Evolutionary conservation across 2,888 invertebrate species (phyloP).

Genomic region (Craniophora ligustri): DNA sequence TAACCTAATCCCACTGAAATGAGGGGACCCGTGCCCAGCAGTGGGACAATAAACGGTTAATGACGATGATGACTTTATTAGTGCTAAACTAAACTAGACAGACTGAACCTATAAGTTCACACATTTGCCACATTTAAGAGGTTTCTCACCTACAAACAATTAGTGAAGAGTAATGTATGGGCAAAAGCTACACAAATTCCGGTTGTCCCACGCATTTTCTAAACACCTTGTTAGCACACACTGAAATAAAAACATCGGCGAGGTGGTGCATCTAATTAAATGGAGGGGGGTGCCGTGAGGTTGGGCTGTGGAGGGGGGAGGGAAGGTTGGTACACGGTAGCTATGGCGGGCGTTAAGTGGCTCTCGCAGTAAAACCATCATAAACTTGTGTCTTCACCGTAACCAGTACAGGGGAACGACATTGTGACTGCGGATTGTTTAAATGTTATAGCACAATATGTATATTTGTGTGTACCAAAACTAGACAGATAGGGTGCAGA

Average conservation of each 20-base stretch:
- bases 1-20: no score
- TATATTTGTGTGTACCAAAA: no score
- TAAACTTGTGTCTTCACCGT: constrained; percentile 82
- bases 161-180: constrained; percentile 7
- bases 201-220: constrained; percentile 46
- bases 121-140: no score
- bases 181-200: constrained; percentile 36
- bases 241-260: constrained; percentile 67
- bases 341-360: constrained; percentile 82
- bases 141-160: no score
- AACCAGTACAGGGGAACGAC: constrained; percentile 66
- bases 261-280: constrained; percentile 77
- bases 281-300: constrained; percentile 44
- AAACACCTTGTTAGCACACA: constrained; percentile 64
- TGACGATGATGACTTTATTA: background rate
- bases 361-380: constrained; percentile 85
- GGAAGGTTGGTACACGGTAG: constrained; percentile 71
- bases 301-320: constrained; percentile 44
- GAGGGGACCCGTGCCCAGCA: no score
- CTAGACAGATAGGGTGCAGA: no score
- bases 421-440: constrained; percentile 23
- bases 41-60: no score
- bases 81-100: no score
- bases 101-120: no score
- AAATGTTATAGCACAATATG: no score